A percentile compares a stretch with the other conserved stretches of the same genome.
phyloP scores from a whole-genome alignment of 2,113 vertebrate species.

The Tichodroma muraria region DNA sequence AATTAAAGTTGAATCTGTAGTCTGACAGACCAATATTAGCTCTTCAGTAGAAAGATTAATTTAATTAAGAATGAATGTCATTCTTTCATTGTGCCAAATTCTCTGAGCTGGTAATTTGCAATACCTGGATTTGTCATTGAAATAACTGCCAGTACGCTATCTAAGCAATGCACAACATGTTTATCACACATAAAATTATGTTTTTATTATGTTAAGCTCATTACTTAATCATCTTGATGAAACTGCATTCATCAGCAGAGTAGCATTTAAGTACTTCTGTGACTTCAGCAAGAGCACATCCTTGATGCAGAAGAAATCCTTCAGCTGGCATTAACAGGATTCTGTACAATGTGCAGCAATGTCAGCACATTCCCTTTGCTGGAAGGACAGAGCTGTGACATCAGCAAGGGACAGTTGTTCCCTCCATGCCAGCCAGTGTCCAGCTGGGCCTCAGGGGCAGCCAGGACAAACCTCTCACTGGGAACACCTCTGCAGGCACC shows the following conservation, averaged over 20 bases:
- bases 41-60: neutral
- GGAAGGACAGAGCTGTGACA: neutral
- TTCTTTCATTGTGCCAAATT: neutral
- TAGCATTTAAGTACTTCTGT: neutral
- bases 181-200: neutral
- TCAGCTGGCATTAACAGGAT: accelerated
- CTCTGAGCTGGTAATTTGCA: neutral
- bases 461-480: neutral
- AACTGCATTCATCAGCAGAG: neutral
- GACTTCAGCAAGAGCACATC: neutral
- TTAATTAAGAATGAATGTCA: neutral
- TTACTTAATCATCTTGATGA: neutral
- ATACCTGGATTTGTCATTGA: neutral
- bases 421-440: neutral
- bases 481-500: neutral
- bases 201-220: neutral
- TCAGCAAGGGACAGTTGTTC: accelerated
- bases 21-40: neutral
- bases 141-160: neutral
- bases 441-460: neutral
- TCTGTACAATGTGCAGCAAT: accelerated
- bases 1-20: neutral
- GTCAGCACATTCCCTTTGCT: neutral
- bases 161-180: neutral
- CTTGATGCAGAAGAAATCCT: neutral